Evolutionary conservation across 2,888 invertebrate genomes (phyloP).

Genomic region (Microplitis deprimator): DNA sequence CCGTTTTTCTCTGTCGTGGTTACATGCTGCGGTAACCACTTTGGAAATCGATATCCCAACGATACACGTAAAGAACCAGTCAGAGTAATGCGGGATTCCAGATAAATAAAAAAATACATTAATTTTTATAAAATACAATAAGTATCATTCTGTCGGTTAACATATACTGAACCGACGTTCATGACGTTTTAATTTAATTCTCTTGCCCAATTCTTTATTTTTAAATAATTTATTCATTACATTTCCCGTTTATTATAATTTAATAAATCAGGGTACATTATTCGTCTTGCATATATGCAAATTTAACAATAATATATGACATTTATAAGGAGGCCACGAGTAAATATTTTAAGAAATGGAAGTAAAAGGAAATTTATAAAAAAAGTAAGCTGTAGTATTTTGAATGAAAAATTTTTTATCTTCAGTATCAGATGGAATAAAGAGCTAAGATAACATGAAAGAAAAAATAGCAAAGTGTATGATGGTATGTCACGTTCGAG

Average conservation of each 20-base stretch:
- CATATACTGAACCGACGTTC: not conserved
- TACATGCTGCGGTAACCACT: not conserved
- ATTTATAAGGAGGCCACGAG: too few relatives aligned
- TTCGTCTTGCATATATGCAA: too few relatives aligned
- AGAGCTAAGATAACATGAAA: constrained; percentile 24
- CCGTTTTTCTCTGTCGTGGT: not conserved
- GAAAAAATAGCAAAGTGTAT: not conserved
- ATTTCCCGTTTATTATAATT: too few relatives aligned
- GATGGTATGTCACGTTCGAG: constrained; percentile 66
- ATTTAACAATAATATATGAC: too few relatives aligned
- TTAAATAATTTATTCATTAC: not conserved
- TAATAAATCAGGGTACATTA: too few relatives aligned
- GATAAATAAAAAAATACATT: not conserved
- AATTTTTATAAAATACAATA: not conserved
- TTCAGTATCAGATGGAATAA: constrained; percentile 24
- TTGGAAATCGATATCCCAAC: constrained; percentile 12
- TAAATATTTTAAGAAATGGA: too few relatives aligned
- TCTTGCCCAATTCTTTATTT: not conserved
- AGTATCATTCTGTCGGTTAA: not conserved
- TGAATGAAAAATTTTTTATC: not conserved
- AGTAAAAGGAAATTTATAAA: too few relatives aligned
- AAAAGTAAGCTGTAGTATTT: not conserved
- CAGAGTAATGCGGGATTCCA: not conserved
- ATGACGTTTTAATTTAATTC: not conserved
- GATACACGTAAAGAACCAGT: not conserved